phyloP scores from a whole-genome alignment of 2,113 vertebrate species.

The Syrrhaptes paradoxus region DNA sequence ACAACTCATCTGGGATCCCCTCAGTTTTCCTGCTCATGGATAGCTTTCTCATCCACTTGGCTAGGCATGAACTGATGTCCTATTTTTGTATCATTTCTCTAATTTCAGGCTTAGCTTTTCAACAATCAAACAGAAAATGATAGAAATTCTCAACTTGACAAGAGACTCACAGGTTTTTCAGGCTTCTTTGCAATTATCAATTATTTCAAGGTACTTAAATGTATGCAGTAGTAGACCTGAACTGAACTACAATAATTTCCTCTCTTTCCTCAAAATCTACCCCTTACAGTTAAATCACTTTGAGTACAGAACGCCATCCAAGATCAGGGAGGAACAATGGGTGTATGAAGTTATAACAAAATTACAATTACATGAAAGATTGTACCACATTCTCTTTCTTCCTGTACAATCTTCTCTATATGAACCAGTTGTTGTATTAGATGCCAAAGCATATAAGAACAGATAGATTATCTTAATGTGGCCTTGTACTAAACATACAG shows the following conservation, averaged over 20 bases:
- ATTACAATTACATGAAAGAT: background rate
- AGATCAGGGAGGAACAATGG: background rate
- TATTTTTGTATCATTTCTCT: background rate
- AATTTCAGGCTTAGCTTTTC: background rate
- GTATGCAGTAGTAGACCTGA: background rate
- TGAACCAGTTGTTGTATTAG: background rate
- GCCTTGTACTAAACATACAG: background rate
- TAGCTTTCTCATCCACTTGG: background rate
- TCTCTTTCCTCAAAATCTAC: background rate
- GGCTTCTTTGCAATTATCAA: background rate
- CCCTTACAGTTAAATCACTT: background rate
- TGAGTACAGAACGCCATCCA: background rate
- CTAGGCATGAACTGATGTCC: background rate
- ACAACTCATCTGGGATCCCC: background rate
- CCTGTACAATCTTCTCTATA: background rate
- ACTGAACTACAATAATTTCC: background rate
- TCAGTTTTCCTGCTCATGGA: background rate
- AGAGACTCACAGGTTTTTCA: background rate
- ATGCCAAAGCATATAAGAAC: background rate
- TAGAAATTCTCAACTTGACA: background rate
- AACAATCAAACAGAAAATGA: background rate
- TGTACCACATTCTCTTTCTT: background rate
- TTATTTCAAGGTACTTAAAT: background rate
- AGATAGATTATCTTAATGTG: background rate
- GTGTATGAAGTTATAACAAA: background rate